A percentile compares a stretch with the other conserved stretches of the same genome.
Evolutionary conservation across 2,113 vertebrate species (phyloP).

Genomic region (rabbit (Oryctolagus cuniculus)): DNA sequence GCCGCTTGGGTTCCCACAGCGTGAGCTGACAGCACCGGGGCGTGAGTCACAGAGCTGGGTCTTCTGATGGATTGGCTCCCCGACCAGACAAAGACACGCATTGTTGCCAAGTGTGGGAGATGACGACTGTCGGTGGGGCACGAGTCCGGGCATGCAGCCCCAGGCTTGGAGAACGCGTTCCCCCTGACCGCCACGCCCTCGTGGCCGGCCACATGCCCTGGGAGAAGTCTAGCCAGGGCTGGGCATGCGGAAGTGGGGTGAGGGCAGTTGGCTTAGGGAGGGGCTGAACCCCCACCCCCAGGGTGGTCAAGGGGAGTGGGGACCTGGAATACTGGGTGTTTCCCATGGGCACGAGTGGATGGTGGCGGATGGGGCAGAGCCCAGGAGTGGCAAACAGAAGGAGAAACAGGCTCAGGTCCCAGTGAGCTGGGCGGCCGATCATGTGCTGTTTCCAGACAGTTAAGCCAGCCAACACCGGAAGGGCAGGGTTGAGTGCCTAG

Average conservation of each 20-base stretch:
- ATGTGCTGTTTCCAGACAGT: not conserved
- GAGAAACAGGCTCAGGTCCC: not conserved
- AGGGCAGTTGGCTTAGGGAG: not conserved
- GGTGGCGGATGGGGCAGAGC: not conserved
- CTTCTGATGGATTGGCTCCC: slow-evolving; percentile 16
- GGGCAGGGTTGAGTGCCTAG: not conserved
- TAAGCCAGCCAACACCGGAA: not conserved
- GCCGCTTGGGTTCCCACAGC: not conserved
- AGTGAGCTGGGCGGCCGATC: not conserved
- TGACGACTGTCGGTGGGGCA: not conserved
- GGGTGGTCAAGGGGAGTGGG: not conserved
- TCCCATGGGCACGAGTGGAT: rapidly evolving
- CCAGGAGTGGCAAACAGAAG: not conserved
- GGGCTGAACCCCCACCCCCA: not conserved
- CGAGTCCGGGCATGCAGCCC: not conserved
- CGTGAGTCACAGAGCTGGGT: slow-evolving; percentile 36
- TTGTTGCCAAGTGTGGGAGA: not conserved
- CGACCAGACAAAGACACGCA: not conserved
- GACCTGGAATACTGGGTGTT: not conserved
- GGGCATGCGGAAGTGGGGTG: not conserved
- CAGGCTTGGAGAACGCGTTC: not conserved
- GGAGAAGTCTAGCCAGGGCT: not conserved
- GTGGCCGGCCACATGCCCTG: not conserved
- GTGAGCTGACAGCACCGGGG: not conserved
- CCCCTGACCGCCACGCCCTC: not conserved